Conservation (phyloP, 2,888 invertebrate species). For the Rosalia funebris region DNA sequence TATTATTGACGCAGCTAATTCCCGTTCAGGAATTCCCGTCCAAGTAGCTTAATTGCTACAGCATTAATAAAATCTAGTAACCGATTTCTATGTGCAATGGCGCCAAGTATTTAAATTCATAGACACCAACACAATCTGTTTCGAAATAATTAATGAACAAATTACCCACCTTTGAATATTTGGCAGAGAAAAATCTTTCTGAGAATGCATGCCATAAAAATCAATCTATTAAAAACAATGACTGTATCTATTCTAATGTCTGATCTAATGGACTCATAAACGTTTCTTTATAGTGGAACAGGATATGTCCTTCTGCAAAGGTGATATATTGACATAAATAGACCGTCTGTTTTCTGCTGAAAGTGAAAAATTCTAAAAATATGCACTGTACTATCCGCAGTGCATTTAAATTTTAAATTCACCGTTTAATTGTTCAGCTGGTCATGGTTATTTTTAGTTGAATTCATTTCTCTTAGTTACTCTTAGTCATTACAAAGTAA, state of each 20-base stretch:
- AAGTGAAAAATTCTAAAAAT: constrained; percentile 36
- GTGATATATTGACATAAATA: constrained; percentile 8
- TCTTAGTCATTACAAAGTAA: constrained; percentile 20
- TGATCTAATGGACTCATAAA: background rate
- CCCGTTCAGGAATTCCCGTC: too few relatives aligned
- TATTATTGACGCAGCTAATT: too few relatives aligned
- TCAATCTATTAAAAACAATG: constrained; percentile 5
- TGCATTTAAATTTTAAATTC: constrained; percentile 13
- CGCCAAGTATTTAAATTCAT: background rate
- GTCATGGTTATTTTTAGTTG: constrained; percentile 40
- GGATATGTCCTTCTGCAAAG: constrained; percentile 2
- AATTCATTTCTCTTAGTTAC: constrained; percentile 30
- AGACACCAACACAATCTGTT: background rate
- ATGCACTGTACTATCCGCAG: constrained; percentile 6
- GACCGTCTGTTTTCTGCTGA: constrained; percentile 18
- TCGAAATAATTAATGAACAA: background rate
- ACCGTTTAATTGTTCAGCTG: constrained; percentile 12
- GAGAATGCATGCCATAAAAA: constrained; percentile 4
- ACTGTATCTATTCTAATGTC: constrained; percentile 2
- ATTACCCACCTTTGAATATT: background rate
- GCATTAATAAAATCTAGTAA: too few relatives aligned
- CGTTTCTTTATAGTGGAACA: constrained; percentile 2
- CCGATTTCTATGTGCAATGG: background rate
- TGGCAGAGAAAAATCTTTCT: constrained; percentile 6
- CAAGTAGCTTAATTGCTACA: too few relatives aligned